Conservation (phyloP, 2,797 vertebrate genomes). For the Neoniphon sammara region DNA sequence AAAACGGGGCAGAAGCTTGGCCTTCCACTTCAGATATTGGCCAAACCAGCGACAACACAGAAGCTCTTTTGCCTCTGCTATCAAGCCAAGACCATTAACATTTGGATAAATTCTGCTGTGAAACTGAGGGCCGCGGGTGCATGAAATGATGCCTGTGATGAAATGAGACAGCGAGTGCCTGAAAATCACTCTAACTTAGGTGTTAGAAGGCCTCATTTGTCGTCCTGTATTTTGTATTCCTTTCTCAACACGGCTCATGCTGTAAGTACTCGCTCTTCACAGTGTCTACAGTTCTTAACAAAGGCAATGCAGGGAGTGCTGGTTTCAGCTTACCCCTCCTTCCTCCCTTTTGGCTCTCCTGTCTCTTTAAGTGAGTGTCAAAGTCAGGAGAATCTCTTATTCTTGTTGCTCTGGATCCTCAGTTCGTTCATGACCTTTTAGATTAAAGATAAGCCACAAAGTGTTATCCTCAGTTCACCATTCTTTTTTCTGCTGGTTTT, state of each 20-base stretch:
- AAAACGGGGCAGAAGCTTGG: conserved; percentile 57
- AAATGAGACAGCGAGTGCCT: conserved; percentile 69
- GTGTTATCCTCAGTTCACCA: conserved; percentile 62
- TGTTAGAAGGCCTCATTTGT: conserved; percentile 68
- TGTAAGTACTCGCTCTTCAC: conserved; percentile 41
- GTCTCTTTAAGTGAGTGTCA: conserved; percentile 74
- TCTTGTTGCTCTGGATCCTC: conserved; percentile 60
- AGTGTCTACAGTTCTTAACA: conserved; percentile 44
- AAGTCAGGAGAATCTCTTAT: conserved; percentile 60
- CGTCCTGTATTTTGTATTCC: conserved; percentile 63
- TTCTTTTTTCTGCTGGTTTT: conserved; percentile 41
- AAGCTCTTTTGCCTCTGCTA: conserved; percentile 21
- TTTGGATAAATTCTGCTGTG: conserved; percentile 63
- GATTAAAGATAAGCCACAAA: conserved; percentile 73
- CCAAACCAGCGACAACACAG: conserved; percentile 55
- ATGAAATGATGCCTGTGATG: conserved; percentile 50
- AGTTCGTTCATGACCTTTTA: conserved; percentile 73
- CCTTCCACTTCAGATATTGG: conserved; percentile 57
- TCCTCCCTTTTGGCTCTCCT: conserved; percentile 39
- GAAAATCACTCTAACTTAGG: conserved; percentile 55
- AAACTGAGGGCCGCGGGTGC: conserved; percentile 44
- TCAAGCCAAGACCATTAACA: conserved; percentile 61
- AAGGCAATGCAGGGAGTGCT: conserved; percentile 54
- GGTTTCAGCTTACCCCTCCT: conserved; percentile 29
- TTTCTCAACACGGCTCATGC: conserved; percentile 48